A percentile compares a stretch with the other conserved stretches of the same genome.
These are phyloP conservation scores for Mesorhabditis spiculigera DNA, from an alignment of 2,888 invertebrate species.

Conservation along the genomic window DNA sequence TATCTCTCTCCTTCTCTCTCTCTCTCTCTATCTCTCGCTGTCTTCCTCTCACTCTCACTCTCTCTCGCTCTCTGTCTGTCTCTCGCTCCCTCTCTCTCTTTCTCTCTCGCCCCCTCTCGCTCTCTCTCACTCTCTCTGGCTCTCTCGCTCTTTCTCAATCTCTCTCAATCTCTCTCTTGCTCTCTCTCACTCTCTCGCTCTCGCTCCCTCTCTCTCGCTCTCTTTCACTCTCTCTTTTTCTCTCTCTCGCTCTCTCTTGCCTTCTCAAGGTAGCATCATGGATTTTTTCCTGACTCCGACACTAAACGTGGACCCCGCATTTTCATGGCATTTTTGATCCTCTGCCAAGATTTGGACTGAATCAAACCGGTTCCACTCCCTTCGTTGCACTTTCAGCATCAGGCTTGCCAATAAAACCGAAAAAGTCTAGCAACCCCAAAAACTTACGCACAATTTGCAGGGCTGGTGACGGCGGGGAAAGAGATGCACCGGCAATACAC, in stretches of 20 bases:
- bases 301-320: background rate
- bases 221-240: conserved; percentile 8
- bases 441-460: background rate
- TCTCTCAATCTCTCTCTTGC: background rate
- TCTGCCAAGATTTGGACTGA: background rate
- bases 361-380: background rate
- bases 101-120: no score
- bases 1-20: no score
- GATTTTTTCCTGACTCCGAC: conserved; percentile 6
- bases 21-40: no score
- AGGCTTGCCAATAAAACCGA: background rate
- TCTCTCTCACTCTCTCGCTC: no score
- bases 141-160: conserved; percentile 8
- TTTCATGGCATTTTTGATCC: background rate
- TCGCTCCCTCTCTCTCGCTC: conserved; percentile 5
- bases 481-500: conserved; percentile 56
- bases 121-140: background rate
- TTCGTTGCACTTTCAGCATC: background rate
- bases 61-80: no score
- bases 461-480: background rate
- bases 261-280: no score
- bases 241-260: background rate
- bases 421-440: background rate
- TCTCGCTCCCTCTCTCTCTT: no score
- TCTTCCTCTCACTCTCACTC: conserved; percentile 6